phyloP scores from a whole-genome alignment of 1,140 invertebrate species.

The Bombus vancouverensis region DNA sequence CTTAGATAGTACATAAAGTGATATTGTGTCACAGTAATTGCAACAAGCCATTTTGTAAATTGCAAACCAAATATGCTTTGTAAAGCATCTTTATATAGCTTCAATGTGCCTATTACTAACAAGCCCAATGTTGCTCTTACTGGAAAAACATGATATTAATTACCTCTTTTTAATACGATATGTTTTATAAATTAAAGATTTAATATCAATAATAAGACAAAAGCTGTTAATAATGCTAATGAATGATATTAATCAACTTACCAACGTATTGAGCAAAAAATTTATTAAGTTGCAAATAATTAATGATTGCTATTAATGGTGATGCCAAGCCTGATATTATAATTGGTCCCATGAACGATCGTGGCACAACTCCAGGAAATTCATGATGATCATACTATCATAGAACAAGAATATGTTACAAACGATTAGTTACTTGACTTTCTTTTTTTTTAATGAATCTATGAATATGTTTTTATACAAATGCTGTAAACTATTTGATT shows the following conservation, averaged over 20 bases:
- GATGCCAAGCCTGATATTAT: slow-evolving; percentile 90
- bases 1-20: slow-evolving; percentile 99
- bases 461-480: neutral
- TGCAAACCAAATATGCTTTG: slow-evolving; percentile 90
- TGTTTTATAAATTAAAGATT: neutral
- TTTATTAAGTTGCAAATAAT: slow-evolving; percentile 90
- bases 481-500: neutral
- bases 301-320: slow-evolving; percentile 88
- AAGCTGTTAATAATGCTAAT: slow-evolving; percentile 28
- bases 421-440: slow-evolving; percentile 9
- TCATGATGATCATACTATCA: slow-evolving; percentile 98
- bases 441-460: neutral
- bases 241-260: slow-evolving; percentile 82
- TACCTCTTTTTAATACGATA: neutral
- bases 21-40: slow-evolving; percentile 95
- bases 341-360: slow-evolving; percentile 97
- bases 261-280: slow-evolving; percentile 95
- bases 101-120: slow-evolving; percentile 89
- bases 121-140: slow-evolving; percentile 92
- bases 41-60: slow-evolving; percentile 91
- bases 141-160: slow-evolving; percentile 83
- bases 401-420: slow-evolving; percentile 46
- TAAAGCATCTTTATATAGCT: slow-evolving; percentile 88
- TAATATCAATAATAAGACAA: slow-evolving; percentile 20
- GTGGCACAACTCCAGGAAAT: slow-evolving; percentile 98